These are phyloP conservation scores for Arenicola marina DNA, from an alignment of 2,888 invertebrate species.

Conservation along the genomic window DNA sequence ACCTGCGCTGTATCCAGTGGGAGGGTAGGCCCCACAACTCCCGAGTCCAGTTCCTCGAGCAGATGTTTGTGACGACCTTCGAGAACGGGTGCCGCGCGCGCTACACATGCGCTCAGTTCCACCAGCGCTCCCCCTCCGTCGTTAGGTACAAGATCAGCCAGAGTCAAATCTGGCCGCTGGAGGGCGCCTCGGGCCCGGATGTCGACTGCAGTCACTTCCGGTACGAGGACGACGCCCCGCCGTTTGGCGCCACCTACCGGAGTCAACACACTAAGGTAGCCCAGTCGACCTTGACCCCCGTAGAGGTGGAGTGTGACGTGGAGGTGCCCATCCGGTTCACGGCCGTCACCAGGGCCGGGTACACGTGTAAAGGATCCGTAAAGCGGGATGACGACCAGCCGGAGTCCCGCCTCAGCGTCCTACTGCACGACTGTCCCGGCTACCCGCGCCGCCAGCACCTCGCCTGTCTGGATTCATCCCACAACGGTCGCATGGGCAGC, in stretches of 20 bases:
- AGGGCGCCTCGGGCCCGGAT: constrained; percentile 5
- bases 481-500: constrained; percentile 19
- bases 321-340: constrained; percentile 8
- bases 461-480: constrained; percentile 20
- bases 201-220: constrained; percentile 19
- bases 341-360: constrained; percentile 11
- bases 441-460: constrained; percentile 7
- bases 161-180: constrained; percentile 22
- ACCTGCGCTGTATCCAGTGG: constrained; percentile 27
- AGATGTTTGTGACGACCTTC: constrained; percentile 27
- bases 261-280: constrained; percentile 23
- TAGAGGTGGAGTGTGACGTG: constrained; percentile 17
- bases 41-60: background rate
- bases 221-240: constrained; percentile 22
- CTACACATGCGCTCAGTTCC: constrained; percentile 26
- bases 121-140: constrained; percentile 19
- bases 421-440: constrained; percentile 12
- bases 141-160: constrained; percentile 21
- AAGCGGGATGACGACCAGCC: background rate
- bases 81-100: constrained; percentile 31
- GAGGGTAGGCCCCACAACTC: background rate
- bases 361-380: constrained; percentile 14
- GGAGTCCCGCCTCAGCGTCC: constrained; percentile 14
- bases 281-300: constrained; percentile 4
- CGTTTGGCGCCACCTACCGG: constrained; percentile 12